Evolutionary conservation across 2,888 invertebrate genomes (phyloP), one percentile per base, ranked within the genome.

Genomic region (Nycteola revayana): DNA sequence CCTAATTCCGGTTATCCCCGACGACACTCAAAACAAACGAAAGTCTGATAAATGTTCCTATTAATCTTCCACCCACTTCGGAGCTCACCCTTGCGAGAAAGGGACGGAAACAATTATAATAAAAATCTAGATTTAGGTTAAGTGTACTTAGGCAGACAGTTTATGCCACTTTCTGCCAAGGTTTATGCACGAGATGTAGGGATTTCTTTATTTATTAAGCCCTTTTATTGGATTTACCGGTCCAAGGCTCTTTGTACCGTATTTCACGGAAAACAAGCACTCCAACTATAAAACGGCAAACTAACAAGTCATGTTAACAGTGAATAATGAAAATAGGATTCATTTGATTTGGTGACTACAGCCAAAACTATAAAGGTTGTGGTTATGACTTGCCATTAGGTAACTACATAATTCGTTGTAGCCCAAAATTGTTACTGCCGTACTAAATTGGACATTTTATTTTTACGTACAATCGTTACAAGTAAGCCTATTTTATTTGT

Each of bases 21-120:
- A 72, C 71, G 77, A 75, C 79, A 76, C 74, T 81, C 76, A 79
- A 78, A 81, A 79, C 81, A 81, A 80, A 78, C 80, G 79, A 76
- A 82, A 79, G 76, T 78, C 79, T 79, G 82, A 82, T 79, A 79
- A 81, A 82, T 81, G 80, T 68, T 65, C 62, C 75, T 65, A 81
- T 80, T 80, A 76, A 81, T 81, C 80, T 80, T 74, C 60, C 52
- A 47, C 49, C 57, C 64, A 63, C 61, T 67, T 75, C 62, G 56
- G 50, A 50, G 55, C 54, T 61, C 60, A 61, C 60, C 66, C 66
- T 67, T 62, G 69, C 60, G 71, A 63, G 59, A 61, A 65, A 64
- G 53, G 53, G 60, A 66, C 51, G 60, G 63, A 61, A 62, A 63
- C 58, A 54, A 63, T 61, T 71, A 57, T 60, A 59, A 63, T 63